These are phyloP conservation scores for Polia nebulosa DNA, from an alignment of 2,888 invertebrate genomes.

Conservation along the genomic window DNA sequence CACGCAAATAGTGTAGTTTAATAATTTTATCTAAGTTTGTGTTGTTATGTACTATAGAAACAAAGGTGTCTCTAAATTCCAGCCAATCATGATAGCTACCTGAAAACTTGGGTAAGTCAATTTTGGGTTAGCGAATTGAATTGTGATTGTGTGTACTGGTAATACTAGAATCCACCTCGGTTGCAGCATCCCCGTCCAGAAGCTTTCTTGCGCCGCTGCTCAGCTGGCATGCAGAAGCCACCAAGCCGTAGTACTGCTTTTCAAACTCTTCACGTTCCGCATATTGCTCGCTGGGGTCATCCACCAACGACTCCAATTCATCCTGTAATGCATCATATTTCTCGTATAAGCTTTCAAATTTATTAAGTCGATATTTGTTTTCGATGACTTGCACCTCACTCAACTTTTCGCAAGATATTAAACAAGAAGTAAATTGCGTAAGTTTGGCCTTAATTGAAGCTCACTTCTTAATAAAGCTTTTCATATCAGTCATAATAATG, in stretches of 20 bases:
- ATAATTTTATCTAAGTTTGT: conserved; percentile 11
- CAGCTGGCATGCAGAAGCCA: conserved; percentile 35
- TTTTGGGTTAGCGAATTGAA: conserved; percentile 24
- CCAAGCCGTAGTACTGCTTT: no score
- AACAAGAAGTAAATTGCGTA: conserved; percentile 12
- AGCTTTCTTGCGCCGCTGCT: conserved; percentile 14
- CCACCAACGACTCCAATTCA: conserved; percentile 23
- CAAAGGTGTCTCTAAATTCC: conserved; percentile 24
- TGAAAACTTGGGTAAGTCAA: no score
- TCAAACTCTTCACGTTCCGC: conserved; percentile 31
- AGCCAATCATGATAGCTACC: conserved; percentile 34
- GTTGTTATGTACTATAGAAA: conserved; percentile 20
- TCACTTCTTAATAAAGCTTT: no score
- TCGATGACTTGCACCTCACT: conserved; percentile 20
- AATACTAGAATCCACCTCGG: conserved; percentile 20
- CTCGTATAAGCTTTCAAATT: conserved; percentile 20
- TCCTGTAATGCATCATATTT: conserved; percentile 27
- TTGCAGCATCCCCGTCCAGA: background rate
- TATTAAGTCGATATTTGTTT: conserved; percentile 10
- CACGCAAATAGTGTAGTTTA: conserved; percentile 23
- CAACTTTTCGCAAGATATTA: conserved; percentile 19
- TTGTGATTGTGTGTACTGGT: conserved; percentile 4
- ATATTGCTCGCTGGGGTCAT: conserved; percentile 40
- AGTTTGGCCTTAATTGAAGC: conserved; percentile 28
- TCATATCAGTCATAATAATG: conserved; percentile 11